Percentiles rank a stretch among this genome's conserved stretches.
These are phyloP conservation scores for Caenorhabditis sinica DNA, from an alignment of 2,888 invertebrate species.

Conservation along the genomic window DNA sequence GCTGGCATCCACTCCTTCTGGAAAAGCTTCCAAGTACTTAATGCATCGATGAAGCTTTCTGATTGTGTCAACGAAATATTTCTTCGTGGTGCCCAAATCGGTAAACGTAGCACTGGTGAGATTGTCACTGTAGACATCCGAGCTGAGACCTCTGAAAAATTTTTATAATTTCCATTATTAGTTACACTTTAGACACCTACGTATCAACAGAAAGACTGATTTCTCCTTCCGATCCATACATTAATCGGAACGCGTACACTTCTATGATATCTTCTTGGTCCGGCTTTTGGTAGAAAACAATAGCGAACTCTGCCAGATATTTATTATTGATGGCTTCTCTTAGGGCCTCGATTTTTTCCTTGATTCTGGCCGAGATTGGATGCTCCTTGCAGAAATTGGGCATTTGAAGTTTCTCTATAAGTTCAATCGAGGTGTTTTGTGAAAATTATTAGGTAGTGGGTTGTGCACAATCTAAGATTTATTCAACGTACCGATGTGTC, in stretches of 20 bases:
- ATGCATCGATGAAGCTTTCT: conserved; percentile 40
- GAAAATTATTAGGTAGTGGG: too few relatives aligned
- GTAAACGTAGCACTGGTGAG: conserved; percentile 33
- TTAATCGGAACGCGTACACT: conserved; percentile 46
- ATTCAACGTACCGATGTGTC: conserved; percentile 30
- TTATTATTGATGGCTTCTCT: conserved; percentile 33
- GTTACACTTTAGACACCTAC: conserved; percentile 15
- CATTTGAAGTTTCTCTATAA: conserved; percentile 40
- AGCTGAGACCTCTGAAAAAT: conserved; percentile 28
- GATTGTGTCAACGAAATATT: conserved; percentile 25
- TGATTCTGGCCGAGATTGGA: background rate
- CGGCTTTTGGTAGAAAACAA: conserved; percentile 50
- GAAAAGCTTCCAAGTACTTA: conserved; percentile 33
- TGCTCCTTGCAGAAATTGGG: conserved; percentile 26
- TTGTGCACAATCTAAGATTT: too few relatives aligned
- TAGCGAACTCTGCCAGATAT: conserved; percentile 49
- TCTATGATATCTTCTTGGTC: conserved; percentile 55
- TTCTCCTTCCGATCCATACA: conserved; percentile 34
- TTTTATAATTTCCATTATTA: background rate
- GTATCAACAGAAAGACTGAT: conserved; percentile 32
- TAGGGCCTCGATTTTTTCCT: conserved; percentile 24
- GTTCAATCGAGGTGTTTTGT: background rate
- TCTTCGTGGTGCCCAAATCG: background rate
- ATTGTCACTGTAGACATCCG: conserved; percentile 12
- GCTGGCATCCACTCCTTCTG: conserved; percentile 41